Base-by-base conservation (phyloP, 92 coral and sea anemone species). In the Umimayanthus kanabou region DNA sequence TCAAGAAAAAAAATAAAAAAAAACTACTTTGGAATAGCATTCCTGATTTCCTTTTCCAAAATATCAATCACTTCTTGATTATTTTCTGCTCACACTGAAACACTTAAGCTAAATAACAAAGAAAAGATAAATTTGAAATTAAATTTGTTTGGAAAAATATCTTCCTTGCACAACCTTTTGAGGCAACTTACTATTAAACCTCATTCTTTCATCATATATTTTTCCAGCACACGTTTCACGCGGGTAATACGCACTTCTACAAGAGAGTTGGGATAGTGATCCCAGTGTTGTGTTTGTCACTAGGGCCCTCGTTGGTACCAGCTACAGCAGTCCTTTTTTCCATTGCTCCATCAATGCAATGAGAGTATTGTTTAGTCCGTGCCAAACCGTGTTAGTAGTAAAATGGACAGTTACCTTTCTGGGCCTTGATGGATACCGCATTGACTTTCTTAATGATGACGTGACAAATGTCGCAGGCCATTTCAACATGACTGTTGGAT, bases 401-500 rank as follows among this genome's bases (percentile, higher is more conserved):
- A 53, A 53, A 14, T 53, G 58, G 58, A 13, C 58, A 53, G 1
- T 20, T 71, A 94, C 98, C 94, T 85, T 85, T 89, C 47, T 92
- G 92, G 4, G 91, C 91, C 23, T 91, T 92, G 30, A 89, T 88
- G 81, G 88, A 74, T 28, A 87, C 89, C 49, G 79, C 91, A 18
- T 87, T 89, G 83, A 95, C 91, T 82, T 95, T 95, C 80, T 86
- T 93, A 33, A 95, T 77, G 22, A 95, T 93, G 64, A 88, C 89
- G 39, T 91, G 93, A 42, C 92, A 37, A 16, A 95, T 65, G 82
- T 87, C 88, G 72, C 98, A 93, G 25, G 98, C 95, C 98, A 95
- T 95, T 76, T 93, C 95, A 73, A 95, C 96, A 86, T 95, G 98
- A 80, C 98, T 95, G 85, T 8, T 49, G 75, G 76, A 39, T 73